These are phyloP conservation scores for Cuniculus paca DNA, from an alignment of 2,797 vertebrate genomes.

Conservation along the genomic window DNA sequence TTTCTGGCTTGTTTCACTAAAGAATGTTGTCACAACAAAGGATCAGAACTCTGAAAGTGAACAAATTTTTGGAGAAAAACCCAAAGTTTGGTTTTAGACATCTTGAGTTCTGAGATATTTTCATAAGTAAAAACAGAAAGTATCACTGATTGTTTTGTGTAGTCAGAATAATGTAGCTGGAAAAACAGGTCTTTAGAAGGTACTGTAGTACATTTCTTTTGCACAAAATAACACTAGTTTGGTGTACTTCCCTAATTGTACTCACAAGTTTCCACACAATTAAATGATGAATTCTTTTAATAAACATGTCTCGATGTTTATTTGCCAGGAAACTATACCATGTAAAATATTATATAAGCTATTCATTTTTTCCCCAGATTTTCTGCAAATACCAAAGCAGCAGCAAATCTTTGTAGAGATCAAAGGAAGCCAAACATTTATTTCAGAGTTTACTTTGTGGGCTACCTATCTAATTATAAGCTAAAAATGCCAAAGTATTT, in stretches of 20 bases:
- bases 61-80: background rate
- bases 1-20: background rate
- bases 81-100: background rate
- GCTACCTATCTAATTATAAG: background rate
- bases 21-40: background rate
- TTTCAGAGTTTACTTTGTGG: conserved; percentile 57
- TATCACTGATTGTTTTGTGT: background rate
- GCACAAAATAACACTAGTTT: conserved; percentile 35
- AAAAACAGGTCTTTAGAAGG: conserved; percentile 66
- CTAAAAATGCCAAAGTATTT: background rate
- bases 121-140: background rate
- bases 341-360: background rate
- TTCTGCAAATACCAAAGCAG: conserved; percentile 8
- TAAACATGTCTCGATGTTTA: background rate
- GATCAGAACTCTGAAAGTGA: background rate
- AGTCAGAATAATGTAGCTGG: conserved; percentile 62
- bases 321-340: conserved; percentile 3
- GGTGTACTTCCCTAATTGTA: conserved; percentile 63
- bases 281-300: conserved; percentile 43
- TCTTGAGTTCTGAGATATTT: conserved; percentile 3
- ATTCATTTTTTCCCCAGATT: background rate
- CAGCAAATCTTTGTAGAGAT: conserved; percentile 62
- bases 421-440: conserved; percentile 70
- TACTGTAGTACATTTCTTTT: conserved; percentile 62
- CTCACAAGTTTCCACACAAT: conserved; percentile 55